Conservation (phyloP, 2,797 vertebrate species). For the Crenuchus spilurus region DNA sequence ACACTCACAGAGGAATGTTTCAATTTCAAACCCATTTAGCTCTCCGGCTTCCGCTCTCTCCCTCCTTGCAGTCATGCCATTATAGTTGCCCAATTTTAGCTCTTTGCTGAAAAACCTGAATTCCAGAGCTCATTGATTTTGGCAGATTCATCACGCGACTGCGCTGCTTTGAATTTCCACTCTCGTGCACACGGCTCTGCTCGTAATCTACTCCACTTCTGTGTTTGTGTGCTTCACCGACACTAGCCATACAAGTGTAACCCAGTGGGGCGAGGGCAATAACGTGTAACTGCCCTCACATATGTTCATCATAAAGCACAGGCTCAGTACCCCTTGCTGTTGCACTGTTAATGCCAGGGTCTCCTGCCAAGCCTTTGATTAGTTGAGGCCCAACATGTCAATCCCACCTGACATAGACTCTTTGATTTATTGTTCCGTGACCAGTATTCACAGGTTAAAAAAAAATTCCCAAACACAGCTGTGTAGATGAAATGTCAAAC, state of each 20-base stretch:
- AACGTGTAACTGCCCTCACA: not conserved
- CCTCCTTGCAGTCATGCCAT: constrained; percentile 21
- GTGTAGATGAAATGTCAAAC: constrained; percentile 51
- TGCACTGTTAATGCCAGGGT: constrained; percentile 10
- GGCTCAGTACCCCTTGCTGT: not conserved
- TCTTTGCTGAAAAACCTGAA: constrained; percentile 35
- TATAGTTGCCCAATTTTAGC: constrained; percentile 28
- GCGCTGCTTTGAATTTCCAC: constrained; percentile 27
- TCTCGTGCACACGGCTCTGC: not conserved
- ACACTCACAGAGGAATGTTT: constrained; percentile 8
- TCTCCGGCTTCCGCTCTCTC: not conserved
- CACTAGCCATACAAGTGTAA: not conserved
- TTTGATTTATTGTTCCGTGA: constrained; percentile 52
- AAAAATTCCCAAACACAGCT: constrained; percentile 43
- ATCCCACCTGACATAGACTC: constrained; percentile 27
- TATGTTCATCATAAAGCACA: constrained; percentile 31
- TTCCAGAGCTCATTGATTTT: constrained; percentile 37
- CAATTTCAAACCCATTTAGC: constrained; percentile 26
- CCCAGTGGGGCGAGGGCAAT: not conserved
- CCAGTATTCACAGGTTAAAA: constrained; percentile 35
- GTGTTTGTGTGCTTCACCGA: not conserved
- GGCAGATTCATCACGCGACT: constrained; percentile 29
- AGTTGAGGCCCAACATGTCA: constrained; percentile 33
- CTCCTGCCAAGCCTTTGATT: constrained; percentile 30
- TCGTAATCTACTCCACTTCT: not conserved